Conservation (phyloP, 2,797 vertebrate genomes). For the Myotis myotis region DNA sequence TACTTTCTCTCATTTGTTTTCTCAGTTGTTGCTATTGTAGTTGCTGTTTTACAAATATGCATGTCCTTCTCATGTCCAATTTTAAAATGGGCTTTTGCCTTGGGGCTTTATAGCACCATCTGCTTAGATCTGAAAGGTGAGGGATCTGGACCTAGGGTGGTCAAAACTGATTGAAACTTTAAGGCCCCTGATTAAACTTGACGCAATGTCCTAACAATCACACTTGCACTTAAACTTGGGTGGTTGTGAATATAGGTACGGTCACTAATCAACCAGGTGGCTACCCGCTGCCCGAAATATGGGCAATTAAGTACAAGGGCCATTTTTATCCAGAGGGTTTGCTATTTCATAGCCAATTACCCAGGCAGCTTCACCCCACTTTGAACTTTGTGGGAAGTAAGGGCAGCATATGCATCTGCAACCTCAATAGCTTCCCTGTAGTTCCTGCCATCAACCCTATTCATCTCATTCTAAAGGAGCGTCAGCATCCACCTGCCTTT, state of each 20-base stretch:
- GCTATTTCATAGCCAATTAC: constrained; percentile 90
- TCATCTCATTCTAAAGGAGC: constrained; percentile 87
- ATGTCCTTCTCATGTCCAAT: constrained; percentile 27
- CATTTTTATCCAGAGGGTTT: constrained; percentile 88
- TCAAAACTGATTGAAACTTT: constrained; percentile 79
- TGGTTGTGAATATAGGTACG: constrained; percentile 85
- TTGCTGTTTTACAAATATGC: constrained; percentile 55
- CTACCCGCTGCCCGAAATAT: constrained; percentile 81
- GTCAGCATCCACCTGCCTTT: constrained; percentile 87
- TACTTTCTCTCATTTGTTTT: constrained; percentile 18
- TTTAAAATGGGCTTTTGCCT: constrained; percentile 59
- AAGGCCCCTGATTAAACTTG: constrained; percentile 75
- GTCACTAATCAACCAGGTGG: constrained; percentile 88
- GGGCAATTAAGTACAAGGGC: constrained; percentile 85
- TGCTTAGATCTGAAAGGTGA: constrained; percentile 60
- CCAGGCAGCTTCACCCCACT: constrained; percentile 85
- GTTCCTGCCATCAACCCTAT: constrained; percentile 87
- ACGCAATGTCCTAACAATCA: constrained; percentile 74
- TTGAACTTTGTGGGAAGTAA: constrained; percentile 86
- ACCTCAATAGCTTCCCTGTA: constrained; percentile 89
- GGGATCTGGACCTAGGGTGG: constrained; percentile 65
- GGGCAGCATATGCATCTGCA: constrained; percentile 87
- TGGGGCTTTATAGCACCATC: constrained; percentile 67
- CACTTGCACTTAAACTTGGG: constrained; percentile 79
- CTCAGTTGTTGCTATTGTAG: constrained; percentile 28